These are phyloP conservation scores for Phengaris arion DNA, from an alignment of 2,888 invertebrate genomes.

Conservation along the genomic window DNA sequence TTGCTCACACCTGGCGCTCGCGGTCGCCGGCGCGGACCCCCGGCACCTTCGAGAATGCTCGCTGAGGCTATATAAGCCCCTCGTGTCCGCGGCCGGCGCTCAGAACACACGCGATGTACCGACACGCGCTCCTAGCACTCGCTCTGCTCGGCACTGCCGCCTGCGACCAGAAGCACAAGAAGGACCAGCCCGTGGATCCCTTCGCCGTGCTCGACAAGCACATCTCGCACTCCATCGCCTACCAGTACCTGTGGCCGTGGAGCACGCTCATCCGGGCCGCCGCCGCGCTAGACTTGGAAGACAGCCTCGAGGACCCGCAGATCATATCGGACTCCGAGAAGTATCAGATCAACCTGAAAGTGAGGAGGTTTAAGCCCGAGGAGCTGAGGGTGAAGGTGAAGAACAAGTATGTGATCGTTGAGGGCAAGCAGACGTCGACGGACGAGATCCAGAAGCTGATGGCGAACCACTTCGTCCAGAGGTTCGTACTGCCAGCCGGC, in stretches of 20 bases:
- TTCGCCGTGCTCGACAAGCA: conserved; percentile 63
- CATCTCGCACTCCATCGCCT: conserved; percentile 59
- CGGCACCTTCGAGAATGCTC: conserved; percentile 67
- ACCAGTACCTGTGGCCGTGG: conserved; percentile 72
- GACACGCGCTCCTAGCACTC: conserved; percentile 52
- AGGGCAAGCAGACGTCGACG: conserved; percentile 61
- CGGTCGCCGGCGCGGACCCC: conserved; percentile 44
- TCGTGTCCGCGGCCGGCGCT: conserved; percentile 45
- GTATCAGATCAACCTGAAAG: conserved; percentile 60
- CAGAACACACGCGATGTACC: conserved; percentile 52
- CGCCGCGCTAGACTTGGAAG: conserved; percentile 56
- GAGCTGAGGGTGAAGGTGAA: conserved; percentile 67
- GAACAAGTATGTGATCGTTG: conserved; percentile 63
- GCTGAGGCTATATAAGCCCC: conserved; percentile 66
- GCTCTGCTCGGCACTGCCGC: conserved; percentile 49
- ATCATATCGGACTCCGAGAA: conserved; percentile 60
- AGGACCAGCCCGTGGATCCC: conserved; percentile 52
- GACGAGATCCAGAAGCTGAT: conserved; percentile 54
- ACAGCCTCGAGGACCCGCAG: conserved; percentile 61
- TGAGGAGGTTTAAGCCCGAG: conserved; percentile 64
- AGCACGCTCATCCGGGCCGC: conserved; percentile 63
- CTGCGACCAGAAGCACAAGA: conserved; percentile 51
- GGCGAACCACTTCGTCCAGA: conserved; percentile 68
- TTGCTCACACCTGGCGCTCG: conserved; percentile 58
- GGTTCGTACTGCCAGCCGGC: conserved; percentile 63